Percentiles rank a stretch among this genome's conserved stretches.
These are phyloP conservation scores for Peromyscus nudipes DNA, from an alignment of 2,797 vertebrate genomes.

Conservation along the genomic window DNA sequence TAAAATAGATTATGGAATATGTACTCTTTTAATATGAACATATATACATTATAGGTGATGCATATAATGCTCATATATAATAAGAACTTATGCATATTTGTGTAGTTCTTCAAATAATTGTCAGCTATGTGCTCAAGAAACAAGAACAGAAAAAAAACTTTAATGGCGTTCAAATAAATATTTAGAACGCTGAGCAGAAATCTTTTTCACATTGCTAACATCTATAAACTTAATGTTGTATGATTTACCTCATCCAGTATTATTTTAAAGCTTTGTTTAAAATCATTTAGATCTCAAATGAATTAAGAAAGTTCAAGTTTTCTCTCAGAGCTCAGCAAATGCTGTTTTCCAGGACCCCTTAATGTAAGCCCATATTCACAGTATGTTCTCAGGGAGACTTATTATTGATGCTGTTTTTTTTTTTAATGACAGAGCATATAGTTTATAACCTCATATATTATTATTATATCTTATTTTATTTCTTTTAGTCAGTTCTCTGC, in stretches of 20 bases:
- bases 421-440: neutral
- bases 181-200: neutral
- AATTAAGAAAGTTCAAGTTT: neutral
- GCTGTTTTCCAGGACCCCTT: neutral
- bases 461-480: neutral
- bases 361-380: neutral
- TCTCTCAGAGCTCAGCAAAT: neutral
- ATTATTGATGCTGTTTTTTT: neutral
- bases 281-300: conserved; percentile 4
- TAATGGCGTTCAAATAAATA: neutral
- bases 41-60: neutral
- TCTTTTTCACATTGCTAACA: neutral
- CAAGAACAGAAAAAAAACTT: neutral
- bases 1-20: neutral
- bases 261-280: neutral
- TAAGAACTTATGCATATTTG: neutral
- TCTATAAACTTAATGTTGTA: neutral
- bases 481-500: neutral
- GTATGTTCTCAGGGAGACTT: neutral
- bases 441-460: neutral
- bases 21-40: neutral
- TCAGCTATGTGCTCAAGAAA: neutral
- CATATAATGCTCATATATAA: neutral
- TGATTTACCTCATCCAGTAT: neutral
- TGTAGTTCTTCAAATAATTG: neutral